Conservation (phyloP, 2,888 invertebrate genomes). For the Nymphalis c-album region DNA sequence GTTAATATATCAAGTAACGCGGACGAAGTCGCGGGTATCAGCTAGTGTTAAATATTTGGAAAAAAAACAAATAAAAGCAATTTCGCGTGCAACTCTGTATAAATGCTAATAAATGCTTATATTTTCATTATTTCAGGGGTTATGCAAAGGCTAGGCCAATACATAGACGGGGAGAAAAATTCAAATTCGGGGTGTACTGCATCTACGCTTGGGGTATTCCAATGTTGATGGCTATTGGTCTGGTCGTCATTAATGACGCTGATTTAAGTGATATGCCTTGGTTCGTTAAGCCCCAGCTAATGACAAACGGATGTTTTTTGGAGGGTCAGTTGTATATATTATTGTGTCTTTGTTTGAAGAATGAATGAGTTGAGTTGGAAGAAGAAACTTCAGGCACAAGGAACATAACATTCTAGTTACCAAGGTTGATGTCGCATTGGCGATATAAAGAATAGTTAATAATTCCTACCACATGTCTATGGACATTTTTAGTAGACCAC, state of each 20-base stretch:
- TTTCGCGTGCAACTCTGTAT: neutral
- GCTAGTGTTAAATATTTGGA: no score
- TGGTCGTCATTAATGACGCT: constrained; percentile 42
- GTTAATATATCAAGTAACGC: no score
- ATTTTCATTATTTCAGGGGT: constrained; percentile 49
- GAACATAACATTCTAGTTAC: no score
- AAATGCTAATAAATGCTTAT: neutral
- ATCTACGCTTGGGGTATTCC: constrained; percentile 66
- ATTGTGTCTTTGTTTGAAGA: no score
- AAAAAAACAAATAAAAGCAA: no score
- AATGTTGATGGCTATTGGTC: constrained; percentile 49
- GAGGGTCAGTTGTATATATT: constrained; percentile 48
- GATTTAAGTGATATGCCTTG: constrained; percentile 54
- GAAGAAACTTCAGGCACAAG: no score
- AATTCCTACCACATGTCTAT: no score
- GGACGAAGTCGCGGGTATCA: no score
- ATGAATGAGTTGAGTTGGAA: no score
- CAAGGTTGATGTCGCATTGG: no score
- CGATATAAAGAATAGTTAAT: no score
- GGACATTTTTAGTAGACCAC: no score
- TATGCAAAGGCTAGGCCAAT: constrained; percentile 70
- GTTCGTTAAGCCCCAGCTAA: constrained; percentile 61
- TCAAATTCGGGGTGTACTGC: constrained; percentile 66
- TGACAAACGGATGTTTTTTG: constrained; percentile 56
- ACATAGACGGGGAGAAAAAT: constrained; percentile 63